These are phyloP conservation scores for Oreochromis tanganicae DNA, from an alignment of 2,113 vertebrate species.

Conservation along the genomic window DNA sequence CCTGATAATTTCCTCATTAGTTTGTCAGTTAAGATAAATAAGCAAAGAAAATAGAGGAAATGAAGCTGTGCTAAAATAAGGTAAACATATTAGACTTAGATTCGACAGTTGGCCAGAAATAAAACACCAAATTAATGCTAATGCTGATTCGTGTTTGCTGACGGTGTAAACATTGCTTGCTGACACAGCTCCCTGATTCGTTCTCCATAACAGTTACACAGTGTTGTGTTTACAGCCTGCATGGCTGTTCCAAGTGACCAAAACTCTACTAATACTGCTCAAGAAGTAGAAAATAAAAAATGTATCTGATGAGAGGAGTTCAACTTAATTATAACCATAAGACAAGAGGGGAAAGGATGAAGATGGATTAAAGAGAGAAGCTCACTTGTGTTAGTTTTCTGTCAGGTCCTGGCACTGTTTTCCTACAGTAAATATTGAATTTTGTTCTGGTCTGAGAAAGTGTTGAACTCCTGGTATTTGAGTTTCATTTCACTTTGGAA, in stretches of 20 bases:
- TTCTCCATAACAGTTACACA: neutral
- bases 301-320: neutral
- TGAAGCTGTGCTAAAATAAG: neutral
- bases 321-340: neutral
- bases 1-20: neutral
- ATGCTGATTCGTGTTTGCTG: neutral
- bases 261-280: neutral
- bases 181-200: neutral
- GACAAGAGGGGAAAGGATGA: neutral
- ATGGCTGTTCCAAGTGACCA: neutral
- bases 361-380: neutral
- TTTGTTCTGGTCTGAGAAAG: neutral
- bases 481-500: neutral
- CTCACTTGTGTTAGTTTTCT: neutral
- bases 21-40: neutral
- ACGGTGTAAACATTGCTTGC: neutral
- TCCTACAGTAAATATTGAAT: constrained; percentile 16
- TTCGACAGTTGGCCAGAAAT: neutral
- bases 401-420: neutral
- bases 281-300: neutral
- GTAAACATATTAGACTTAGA: neutral
- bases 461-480: neutral
- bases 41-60: neutral
- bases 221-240: neutral
- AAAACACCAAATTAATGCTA: neutral